Evolutionary conservation across 2,888 invertebrate genomes (phyloP).

Genomic region (Callosobruchus maculatus): DNA sequence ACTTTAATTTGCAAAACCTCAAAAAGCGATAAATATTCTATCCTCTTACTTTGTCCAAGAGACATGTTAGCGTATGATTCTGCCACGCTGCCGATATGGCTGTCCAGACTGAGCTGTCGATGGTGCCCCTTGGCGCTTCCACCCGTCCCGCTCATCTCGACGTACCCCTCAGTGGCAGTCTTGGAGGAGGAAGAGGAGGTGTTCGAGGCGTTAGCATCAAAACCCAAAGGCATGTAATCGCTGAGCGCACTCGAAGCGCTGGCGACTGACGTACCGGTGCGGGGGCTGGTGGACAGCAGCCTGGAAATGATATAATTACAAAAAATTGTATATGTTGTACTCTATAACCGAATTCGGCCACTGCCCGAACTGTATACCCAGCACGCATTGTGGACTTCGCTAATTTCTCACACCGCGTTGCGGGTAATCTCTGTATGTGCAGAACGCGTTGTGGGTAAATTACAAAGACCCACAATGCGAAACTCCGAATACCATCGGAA

Average conservation of each 20-base stretch:
- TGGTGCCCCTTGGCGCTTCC: constrained; percentile 30
- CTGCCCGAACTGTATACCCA: too few species aligned
- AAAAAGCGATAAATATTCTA: too few species aligned
- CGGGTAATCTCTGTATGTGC: too few species aligned
- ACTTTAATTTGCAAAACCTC: too few species aligned
- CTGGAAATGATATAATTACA: background rate
- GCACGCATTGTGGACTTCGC: too few species aligned
- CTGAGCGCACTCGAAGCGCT: constrained; percentile 26
- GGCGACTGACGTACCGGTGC: constrained; percentile 1
- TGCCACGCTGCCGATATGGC: constrained; percentile 25
- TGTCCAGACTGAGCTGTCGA: constrained; percentile 39
- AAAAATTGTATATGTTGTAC: background rate
- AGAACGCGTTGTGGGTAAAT: too few species aligned
- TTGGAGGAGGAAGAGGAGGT: constrained; percentile 3
- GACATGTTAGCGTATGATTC: constrained; percentile 58
- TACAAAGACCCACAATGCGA: too few species aligned
- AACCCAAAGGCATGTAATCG: constrained; percentile 49
- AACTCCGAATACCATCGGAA: too few species aligned
- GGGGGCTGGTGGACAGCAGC: constrained; percentile 11
- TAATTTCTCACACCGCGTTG: too few species aligned
- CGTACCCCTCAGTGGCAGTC: constrained; percentile 55
- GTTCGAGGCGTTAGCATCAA: constrained; percentile 39
- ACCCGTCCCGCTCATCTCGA: constrained; percentile 58
- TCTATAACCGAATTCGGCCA: too few species aligned
- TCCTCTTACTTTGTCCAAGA: constrained; percentile 29